Base-by-base conservation (phyloP, 2,888 invertebrate species). In the Pherbina coryleti region DNA sequence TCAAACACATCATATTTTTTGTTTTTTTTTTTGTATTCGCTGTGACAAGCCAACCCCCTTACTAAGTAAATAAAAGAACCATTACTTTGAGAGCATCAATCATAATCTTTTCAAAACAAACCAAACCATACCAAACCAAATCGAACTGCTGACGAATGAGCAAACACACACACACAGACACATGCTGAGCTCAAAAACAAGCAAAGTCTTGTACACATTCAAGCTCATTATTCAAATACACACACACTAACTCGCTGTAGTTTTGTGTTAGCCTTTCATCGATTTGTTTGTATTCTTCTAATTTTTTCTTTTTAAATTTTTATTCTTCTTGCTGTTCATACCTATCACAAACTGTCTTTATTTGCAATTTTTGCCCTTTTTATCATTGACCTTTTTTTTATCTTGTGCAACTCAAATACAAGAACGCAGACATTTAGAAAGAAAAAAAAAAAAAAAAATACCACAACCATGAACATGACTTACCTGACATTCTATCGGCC, bases 401-500 rank as follows among this genome's bases (percentile, higher is more conserved):
- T 53, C 17, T 5, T 19, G 55, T 55, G n/a, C 5, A 44, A 44
- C 44, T 55, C 8, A 55, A 55, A 55, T 11, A 19, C n/a, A 55
- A 19, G 2, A n/a, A 19, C 17, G 14, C 17, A 55, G 2, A 55
- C 5, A 17, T 8, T 11, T 11, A 5, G 14, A 4, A 1, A 22
- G 17, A 55, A 8, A 55, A 55, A 8, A 55, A 55, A 19, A 55
- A 55, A 1, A 55, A 8, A 19, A 55, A 1, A 4, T 7, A 55
- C n/a, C 1, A 19, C 19, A 55, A 55, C 22, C 7, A 19, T 55
- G 19, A 55, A 55, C 55, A 51, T 19, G 72, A 83, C 83, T 90
- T 88, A 96, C 96, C 92, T 96, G 96, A 90, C 96, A 96, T 91
- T 96, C 96, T 64, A 95, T 93, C 25, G 96, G 96, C 96, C 96